Evolutionary conservation across 2,113 vertebrate genomes (phyloP), one percentile per base, ranked within the genome.

Genomic region (Apeltes quadracus): DNA sequence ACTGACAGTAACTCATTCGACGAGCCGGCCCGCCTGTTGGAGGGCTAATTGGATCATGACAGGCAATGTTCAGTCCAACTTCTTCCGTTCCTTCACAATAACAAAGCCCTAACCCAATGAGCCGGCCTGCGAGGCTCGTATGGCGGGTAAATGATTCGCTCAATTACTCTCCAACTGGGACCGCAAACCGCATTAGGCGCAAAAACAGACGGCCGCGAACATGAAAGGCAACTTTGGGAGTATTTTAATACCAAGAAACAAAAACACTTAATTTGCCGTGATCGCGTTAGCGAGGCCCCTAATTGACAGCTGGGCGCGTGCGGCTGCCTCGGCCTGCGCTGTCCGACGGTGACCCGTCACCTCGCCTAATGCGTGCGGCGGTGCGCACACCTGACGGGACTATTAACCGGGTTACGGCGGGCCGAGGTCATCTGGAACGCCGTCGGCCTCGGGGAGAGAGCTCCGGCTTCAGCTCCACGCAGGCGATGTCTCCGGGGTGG

Each of bases 61-160:
- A 84, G 90, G 87, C 87, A 87, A 87, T 92, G 91, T 88, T 91
- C 87, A 87, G 92, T 86, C 85, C 91, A 88, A 89, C 82, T 84
- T 92, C 92, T 93, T 94, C 93, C 92, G 92, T 93, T 94, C 90
- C 90, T 91, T 93, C 89, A 92, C 91, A 92, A 90, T 91, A 93
- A 93, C 91, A 91, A 85, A 87, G 87, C 89, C 61, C 82, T 94
- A 93, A 94, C 92, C 90, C 88, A 88, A 94, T 94, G 93, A 94
- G 78, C 75, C 88, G 72, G 86, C 85, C 90, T 89, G 81, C 50
- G 36, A 87, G 81, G 78, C 86, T 89, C 78, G 77, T 82, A 91
- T 88, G 89, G 86, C 65, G 77, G 87, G 81, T 84, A 89, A 93
- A 93, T 93, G 89, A 92, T 88, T 88, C 90, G 89, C 91, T 93